Percentiles rank a stretch among this genome's conserved stretches.
phyloP scores from a whole-genome alignment of 2,888 invertebrate species.

The Barypeithes pellucidus region DNA sequence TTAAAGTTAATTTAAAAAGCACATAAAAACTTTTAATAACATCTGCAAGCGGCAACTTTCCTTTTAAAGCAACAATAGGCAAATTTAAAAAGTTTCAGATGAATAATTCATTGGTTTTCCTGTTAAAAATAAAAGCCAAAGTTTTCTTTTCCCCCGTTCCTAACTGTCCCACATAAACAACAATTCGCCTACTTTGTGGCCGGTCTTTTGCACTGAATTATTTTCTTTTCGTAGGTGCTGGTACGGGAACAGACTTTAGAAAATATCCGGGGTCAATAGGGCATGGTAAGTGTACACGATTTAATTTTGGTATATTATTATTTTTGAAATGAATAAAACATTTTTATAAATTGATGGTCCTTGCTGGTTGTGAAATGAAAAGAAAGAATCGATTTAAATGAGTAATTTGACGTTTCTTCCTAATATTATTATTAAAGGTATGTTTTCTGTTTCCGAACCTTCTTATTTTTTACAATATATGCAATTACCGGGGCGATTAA shows the following conservation, averaged over 20 bases:
- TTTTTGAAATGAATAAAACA: too few species aligned
- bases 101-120: slow-evolving; percentile 36
- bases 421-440: too few species aligned
- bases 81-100: slow-evolving; percentile 47
- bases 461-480: too few species aligned
- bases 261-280: neutral
- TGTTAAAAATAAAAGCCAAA: slow-evolving; percentile 42
- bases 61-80: slow-evolving; percentile 47
- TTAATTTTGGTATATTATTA: too few species aligned
- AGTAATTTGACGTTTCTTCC: too few species aligned
- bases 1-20: slow-evolving; percentile 13
- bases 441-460: too few species aligned
- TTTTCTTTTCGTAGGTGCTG: neutral
- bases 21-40: slow-evolving; percentile 22
- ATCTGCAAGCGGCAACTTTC: slow-evolving; percentile 9
- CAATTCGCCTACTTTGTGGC: slow-evolving; percentile 36
- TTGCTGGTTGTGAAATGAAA: too few species aligned
- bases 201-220: slow-evolving; percentile 21
- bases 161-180: slow-evolving; percentile 46
- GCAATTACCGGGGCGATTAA: too few species aligned
- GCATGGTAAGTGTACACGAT: slow-evolving; percentile 2
- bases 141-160: slow-evolving; percentile 36
- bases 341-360: too few species aligned
- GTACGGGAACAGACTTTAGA: neutral
- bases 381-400: too few species aligned